Conservation (phyloP, 2,113 vertebrate genomes). For the Amphiprion ocellaris region DNA sequence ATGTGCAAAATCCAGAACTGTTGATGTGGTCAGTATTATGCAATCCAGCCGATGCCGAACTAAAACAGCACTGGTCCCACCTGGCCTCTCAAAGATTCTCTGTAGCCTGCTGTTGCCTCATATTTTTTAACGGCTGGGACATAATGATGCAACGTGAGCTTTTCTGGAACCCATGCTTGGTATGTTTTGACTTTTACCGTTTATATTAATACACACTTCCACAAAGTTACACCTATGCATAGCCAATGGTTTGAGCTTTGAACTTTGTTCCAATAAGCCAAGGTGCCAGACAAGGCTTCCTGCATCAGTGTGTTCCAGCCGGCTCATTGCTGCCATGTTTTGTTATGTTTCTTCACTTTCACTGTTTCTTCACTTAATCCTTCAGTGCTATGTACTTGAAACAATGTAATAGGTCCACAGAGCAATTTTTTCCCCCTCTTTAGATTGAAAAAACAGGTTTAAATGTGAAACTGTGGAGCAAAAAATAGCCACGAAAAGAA, state of each 20-base stretch:
- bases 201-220: slow-evolving; percentile 18
- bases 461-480: background rate
- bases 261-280: slow-evolving; percentile 16
- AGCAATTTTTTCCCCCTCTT: background rate
- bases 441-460: slow-evolving; percentile 5
- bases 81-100: slow-evolving; percentile 44
- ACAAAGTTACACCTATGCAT: slow-evolving; percentile 19
- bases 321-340: slow-evolving; percentile 14
- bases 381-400: background rate
- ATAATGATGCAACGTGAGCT: slow-evolving; percentile 23
- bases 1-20: slow-evolving; percentile 51
- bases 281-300: slow-evolving; percentile 47
- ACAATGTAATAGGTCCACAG: slow-evolving; percentile 21
- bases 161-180: background rate
- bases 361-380: slow-evolving; percentile 22
- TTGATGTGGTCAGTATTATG: slow-evolving; percentile 51
- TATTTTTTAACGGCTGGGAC: slow-evolving; percentile 34
- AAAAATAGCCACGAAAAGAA: background rate
- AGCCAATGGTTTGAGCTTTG: background rate
- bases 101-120: slow-evolving; percentile 30
- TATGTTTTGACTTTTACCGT: background rate
- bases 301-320: slow-evolving; percentile 43
- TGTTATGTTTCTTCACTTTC: slow-evolving; percentile 14
- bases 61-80: slow-evolving; percentile 34
- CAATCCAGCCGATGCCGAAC: slow-evolving; percentile 50